These are phyloP conservation scores for Manis crassicaudata DNA, from an alignment of 2,797 vertebrate genomes.

Conservation along the genomic window DNA sequence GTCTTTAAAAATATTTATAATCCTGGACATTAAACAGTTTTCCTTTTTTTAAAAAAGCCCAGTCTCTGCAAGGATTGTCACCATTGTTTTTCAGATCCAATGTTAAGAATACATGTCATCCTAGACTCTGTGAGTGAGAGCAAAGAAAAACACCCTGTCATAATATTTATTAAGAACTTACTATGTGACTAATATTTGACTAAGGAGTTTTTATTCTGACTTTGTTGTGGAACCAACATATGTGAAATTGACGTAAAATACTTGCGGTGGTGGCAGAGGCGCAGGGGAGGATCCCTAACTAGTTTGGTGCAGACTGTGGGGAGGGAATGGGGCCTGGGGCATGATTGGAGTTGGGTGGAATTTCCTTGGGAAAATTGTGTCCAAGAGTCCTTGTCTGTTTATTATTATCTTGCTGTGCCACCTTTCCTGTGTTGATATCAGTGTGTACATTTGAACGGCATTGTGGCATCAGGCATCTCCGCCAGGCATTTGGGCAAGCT, in stretches of 20 bases:
- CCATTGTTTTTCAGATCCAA: constrained; percentile 3
- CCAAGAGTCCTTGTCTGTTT: constrained; percentile 46
- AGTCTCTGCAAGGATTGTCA: not conserved
- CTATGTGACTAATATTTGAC: constrained; percentile 1
- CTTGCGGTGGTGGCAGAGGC: not conserved
- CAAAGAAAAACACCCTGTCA: constrained; percentile 19
- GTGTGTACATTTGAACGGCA: not conserved
- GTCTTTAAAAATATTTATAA: not conserved
- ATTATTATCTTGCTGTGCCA: constrained; percentile 21
- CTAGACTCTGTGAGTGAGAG: not conserved
- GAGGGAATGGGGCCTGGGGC: not conserved
- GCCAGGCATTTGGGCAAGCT: not conserved
- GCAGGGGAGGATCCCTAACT: not conserved
- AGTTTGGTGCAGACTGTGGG: not conserved
- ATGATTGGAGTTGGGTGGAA: not conserved
- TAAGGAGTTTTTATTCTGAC: constrained; percentile 24
- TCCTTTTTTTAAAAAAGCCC: not conserved
- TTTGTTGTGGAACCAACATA: not conserved
- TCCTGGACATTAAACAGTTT: not conserved
- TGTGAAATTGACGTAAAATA: not conserved
- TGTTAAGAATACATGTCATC: not conserved
- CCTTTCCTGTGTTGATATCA: constrained; percentile 61
- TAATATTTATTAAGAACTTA: constrained; percentile 42
- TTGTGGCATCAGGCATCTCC: constrained; percentile 37
- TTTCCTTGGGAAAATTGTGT: constrained; percentile 48